phyloP scores from a whole-genome alignment of 2,888 invertebrate genomes.

The Molanna angustata region DNA sequence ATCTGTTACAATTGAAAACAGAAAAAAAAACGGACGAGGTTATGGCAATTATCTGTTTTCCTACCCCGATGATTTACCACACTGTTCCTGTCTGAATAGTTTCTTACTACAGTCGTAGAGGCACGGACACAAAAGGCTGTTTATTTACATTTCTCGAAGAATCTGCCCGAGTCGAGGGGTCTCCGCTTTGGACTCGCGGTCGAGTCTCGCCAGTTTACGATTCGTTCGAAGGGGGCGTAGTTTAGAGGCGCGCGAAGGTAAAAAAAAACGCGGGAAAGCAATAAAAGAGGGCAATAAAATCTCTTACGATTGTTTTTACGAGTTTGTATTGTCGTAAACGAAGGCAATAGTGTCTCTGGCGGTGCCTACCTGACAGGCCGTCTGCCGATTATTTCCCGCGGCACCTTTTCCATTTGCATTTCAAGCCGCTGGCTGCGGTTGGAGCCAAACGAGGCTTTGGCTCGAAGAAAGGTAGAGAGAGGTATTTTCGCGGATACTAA shows the following conservation, averaged over 20 bases:
- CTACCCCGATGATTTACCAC: slow-evolving; percentile 2
- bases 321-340: slow-evolving; percentile 33
- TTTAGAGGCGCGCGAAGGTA: slow-evolving; percentile 4
- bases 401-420: slow-evolving; percentile 20
- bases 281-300: slow-evolving; percentile 30
- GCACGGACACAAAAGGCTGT: no score
- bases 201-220: no score
- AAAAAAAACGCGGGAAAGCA: slow-evolving; percentile 20
- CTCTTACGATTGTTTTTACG: slow-evolving; percentile 33
- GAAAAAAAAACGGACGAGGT: slow-evolving; percentile 8
- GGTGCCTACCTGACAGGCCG: slow-evolving; percentile 12
- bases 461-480: no score
- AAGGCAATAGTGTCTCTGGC: slow-evolving; percentile 17
- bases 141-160: no score
- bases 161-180: no score
- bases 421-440: no score
- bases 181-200: no score
- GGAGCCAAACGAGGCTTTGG: no score
- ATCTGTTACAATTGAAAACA: slow-evolving; percentile 9
- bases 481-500: no score
- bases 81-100: no score
- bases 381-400: slow-evolving; percentile 16
- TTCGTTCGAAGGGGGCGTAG: slow-evolving; percentile 7
- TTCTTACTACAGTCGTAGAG: no score
- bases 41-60: slow-evolving; percentile 12